A percentile compares a stretch with the other conserved stretches of the same genome.
These are phyloP conservation scores for Pipra filicauda DNA, from an alignment of 2,113 vertebrate species.

Conservation along the genomic window DNA sequence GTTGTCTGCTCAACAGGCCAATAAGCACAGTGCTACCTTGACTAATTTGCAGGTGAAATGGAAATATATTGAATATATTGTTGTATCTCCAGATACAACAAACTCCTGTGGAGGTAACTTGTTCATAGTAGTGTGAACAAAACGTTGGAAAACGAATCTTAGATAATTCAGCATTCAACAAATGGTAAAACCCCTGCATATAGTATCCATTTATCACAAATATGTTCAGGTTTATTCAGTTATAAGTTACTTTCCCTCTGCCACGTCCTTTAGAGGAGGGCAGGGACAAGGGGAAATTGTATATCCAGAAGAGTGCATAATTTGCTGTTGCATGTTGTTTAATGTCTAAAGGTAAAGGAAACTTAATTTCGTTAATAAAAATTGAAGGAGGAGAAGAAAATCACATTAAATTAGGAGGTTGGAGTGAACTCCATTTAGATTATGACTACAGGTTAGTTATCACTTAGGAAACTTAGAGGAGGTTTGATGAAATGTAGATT, in stretches of 20 bases:
- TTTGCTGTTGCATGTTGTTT: neutral
- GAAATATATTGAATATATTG: neutral
- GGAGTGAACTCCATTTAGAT: neutral
- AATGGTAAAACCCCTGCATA: neutral
- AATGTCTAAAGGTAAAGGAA: neutral
- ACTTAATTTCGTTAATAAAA: neutral
- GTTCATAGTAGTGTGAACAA: neutral
- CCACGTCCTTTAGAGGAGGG: neutral
- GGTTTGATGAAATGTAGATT: neutral
- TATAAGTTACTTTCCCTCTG: neutral
- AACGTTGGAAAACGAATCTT: neutral
- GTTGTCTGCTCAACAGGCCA: neutral
- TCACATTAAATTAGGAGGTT: neutral
- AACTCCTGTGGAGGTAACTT: no score
- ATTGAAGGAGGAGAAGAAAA: neutral
- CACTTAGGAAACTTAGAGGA: neutral
- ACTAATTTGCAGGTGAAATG: neutral
- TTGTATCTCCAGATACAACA: neutral
- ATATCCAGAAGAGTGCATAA: neutral
- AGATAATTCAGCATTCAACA: neutral
- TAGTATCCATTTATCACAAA: neutral
- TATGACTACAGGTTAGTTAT: neutral
- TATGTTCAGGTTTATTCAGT: neutral
- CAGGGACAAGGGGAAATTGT: neutral
- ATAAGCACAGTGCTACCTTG: neutral